Evolutionary conservation across 37 sponge, comb jelly and placozoan genomes (phyloP).

Genomic region (Trichoplax adhaerens): DNA sequence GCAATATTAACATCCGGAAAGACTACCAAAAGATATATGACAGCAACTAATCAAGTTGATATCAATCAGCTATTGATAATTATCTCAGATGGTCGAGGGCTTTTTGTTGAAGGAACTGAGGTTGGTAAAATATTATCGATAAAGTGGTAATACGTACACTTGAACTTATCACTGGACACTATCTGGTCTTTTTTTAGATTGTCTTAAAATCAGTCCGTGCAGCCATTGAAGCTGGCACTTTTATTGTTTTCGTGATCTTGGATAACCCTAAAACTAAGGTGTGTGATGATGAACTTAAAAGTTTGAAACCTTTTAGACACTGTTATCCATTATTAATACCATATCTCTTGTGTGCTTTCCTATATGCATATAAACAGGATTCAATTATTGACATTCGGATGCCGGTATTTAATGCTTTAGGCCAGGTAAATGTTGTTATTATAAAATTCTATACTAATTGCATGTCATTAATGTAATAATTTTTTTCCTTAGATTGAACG

Average conservation of each 20-base stretch:
- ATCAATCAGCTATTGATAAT: conserved; percentile 64
- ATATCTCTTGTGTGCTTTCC: background rate
- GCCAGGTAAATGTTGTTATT: background rate
- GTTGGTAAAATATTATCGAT: conserved; percentile 10
- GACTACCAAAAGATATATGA: conserved; percentile 2
- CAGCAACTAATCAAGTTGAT: conserved; percentile 2
- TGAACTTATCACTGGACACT: background rate
- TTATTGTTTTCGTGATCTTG: conserved; percentile 79
- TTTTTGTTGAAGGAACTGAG: conserved; percentile 39
- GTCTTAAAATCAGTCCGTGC: conserved; percentile 44
- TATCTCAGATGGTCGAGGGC: conserved; percentile 89
- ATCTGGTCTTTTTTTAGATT: conserved; percentile 24
- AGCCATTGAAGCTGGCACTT: conserved; percentile 60
- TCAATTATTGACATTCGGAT: background rate
- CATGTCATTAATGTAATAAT: background rate
- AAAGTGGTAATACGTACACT: background rate
- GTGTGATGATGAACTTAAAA: background rate
- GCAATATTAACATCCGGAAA: conserved; percentile 18
- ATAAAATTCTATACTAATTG: background rate
- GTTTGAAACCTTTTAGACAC: too few relatives aligned
- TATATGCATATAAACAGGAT: background rate
- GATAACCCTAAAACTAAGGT: conserved; percentile 49
- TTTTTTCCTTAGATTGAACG: conserved; percentile 18
- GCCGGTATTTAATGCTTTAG: background rate
- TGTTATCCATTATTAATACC: conserved; percentile 12